Conservation (phyloP, 2,113 vertebrate species). For the Centropus unirufus region DNA sequence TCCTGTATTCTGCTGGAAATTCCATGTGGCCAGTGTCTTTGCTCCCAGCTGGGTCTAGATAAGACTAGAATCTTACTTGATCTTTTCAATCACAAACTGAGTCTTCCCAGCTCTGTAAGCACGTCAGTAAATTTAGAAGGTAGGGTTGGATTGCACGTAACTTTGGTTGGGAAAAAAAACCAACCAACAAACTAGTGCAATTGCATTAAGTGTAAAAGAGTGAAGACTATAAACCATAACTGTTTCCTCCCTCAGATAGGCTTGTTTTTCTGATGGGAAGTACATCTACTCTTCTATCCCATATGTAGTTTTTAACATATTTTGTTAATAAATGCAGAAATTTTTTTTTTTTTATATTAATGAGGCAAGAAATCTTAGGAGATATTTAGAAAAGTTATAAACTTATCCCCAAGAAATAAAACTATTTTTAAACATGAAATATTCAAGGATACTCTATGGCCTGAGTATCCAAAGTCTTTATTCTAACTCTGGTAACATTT, state of each 20-base stretch:
- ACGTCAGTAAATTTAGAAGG: neutral
- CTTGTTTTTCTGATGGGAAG: neutral
- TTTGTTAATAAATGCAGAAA: neutral
- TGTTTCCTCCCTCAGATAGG: neutral
- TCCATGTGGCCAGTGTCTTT: neutral
- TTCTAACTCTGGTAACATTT: conserved; percentile 4
- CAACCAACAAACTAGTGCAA: neutral
- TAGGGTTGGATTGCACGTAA: neutral
- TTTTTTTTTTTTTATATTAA: neutral
- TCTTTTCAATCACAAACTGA: neutral
- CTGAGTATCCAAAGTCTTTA: neutral
- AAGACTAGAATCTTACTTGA: neutral
- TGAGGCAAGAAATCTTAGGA: neutral
- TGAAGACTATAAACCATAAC: neutral
- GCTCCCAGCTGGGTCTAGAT: neutral
- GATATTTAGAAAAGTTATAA: neutral
- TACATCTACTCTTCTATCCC: neutral
- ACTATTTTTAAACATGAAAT: neutral
- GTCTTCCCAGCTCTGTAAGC: neutral
- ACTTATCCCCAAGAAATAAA: neutral
- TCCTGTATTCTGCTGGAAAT: neutral
- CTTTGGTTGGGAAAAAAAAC: neutral
- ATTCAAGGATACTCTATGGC: neutral
- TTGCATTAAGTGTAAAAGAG: neutral
- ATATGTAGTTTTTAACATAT: neutral